These are phyloP conservation scores for Dasysyrphus tricinctus DNA, from an alignment of 2,888 invertebrate species.

Conservation along the genomic window DNA sequence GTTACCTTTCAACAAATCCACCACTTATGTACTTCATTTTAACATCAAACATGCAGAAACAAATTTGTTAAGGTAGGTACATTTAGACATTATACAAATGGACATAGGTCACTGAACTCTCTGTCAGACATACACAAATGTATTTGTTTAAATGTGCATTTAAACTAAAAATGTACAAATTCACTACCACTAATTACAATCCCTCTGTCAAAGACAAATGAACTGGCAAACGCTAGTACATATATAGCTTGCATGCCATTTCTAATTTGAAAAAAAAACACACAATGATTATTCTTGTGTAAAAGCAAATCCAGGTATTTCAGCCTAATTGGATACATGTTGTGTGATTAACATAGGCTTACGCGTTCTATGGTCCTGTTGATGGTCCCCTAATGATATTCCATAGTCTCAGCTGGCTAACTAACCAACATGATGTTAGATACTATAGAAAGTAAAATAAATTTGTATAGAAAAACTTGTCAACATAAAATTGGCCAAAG, in stretches of 20 bases:
- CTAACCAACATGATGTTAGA: background rate
- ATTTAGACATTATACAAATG: background rate
- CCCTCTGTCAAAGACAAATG: slow-evolving; percentile 16
- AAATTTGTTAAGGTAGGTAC: background rate
- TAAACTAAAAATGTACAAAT: too few relatives aligned
- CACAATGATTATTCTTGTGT: background rate
- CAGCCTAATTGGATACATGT: slow-evolving; percentile 32
- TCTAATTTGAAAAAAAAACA: background rate
- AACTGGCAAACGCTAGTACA: slow-evolving; percentile 23
- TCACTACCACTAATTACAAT: slow-evolving; percentile 50
- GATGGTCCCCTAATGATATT: background rate
- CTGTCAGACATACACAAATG: slow-evolving; percentile 32
- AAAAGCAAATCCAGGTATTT: slow-evolving; percentile 26
- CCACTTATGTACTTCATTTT: slow-evolving; percentile 25
- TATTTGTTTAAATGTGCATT: too few relatives aligned
- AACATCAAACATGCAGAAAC: slow-evolving; percentile 1
- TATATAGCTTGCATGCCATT: background rate
- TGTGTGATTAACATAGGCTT: slow-evolving; percentile 45
- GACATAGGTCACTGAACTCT: background rate
- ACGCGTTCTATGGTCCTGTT: slow-evolving; percentile 19
- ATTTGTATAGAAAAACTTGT: slow-evolving; percentile 3
- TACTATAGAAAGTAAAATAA: slow-evolving; percentile 5
- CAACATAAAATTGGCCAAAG: slow-evolving; percentile 8
- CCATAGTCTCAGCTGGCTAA: background rate
- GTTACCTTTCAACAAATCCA: background rate